Base-by-base conservation (phyloP, 92 coral and sea anemone species). In the Meandrina meandrites region DNA sequence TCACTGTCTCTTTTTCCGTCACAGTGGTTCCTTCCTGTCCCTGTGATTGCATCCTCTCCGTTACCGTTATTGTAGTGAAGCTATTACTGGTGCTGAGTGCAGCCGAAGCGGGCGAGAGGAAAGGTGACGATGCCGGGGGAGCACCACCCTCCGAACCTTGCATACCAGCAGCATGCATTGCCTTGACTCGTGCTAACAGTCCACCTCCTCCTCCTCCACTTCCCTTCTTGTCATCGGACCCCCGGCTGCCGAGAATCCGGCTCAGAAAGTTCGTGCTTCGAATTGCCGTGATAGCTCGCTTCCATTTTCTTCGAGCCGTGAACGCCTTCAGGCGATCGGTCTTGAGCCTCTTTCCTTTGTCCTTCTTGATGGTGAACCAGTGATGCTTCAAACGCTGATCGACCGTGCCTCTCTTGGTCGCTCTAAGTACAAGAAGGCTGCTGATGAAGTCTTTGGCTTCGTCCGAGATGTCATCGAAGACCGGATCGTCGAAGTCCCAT, bases 401-500 rank as follows among this genome's bases (percentile, higher is more conserved):
- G 42, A 97, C 91, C 31, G 96, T 87, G 62, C 89, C 88, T 69
- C 99, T 90, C 15, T 93, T 89, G 24, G 86, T 71, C 19, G 95
- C 92, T 54, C 90, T 93, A 64, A 92, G 81, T 36, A 97, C 94
- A 5, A 97, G 90, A 69, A 97, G 93, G 37, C 90, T 82, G 71
- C 94, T 89, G 68, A 97, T 97, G 88, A 95, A 97, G 83, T 93
- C 94, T 66, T 91, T 97, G 6, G 98, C 98, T 62, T 96, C 96
- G 50, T 83, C 91, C 16, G 98, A 93, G 57, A 94, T 91, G 21
- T 97, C 99, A 82, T 95, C 97, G 73, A 97, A 97, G 27, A 97
- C 99, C 8, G 93, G 94, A 86, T 97, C 99, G 60, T 97, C 99
- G 58, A 97, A 97, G 88, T 97, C 99, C 99, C 99, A 97, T 40